Evolutionary conservation across 2,888 invertebrate genomes (phyloP).

Genomic region (Litoditis marina): DNA sequence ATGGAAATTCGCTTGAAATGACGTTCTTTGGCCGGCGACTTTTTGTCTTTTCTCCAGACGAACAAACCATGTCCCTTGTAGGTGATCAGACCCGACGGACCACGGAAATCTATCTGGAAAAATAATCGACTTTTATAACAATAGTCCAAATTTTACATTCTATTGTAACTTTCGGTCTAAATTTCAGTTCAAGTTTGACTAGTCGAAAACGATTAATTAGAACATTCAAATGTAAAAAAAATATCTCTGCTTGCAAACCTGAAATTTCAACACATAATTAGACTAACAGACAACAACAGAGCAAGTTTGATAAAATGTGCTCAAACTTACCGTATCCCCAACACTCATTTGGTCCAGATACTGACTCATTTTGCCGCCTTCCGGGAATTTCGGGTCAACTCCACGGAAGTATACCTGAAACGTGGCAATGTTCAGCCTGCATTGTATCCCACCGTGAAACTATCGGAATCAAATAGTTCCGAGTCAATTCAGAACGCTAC

Average conservation of each 20-base stretch:
- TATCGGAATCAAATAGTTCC: not conserved
- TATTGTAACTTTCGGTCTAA: too few relatives aligned
- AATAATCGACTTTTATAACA: too few relatives aligned
- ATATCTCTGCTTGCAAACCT: too few relatives aligned
- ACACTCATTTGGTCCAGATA: conserved; percentile 82
- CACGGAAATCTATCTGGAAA: conserved; percentile 87
- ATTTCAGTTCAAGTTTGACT: too few relatives aligned
- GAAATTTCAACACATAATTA: too few relatives aligned
- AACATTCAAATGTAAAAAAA: too few relatives aligned
- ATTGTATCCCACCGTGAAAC: not conserved
- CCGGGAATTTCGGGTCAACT: conserved; percentile 92
- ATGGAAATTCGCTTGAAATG: conserved; percentile 76
- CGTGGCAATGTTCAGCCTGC: not conserved
- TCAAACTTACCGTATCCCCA: conserved; percentile 74
- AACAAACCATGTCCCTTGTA: conserved; percentile 72
- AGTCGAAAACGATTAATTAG: too few relatives aligned
- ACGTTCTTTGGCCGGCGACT: conserved; percentile 73
- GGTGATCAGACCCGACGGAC: conserved; percentile 71
- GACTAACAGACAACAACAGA: too few relatives aligned
- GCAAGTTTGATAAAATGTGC: not conserved
- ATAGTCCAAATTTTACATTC: too few relatives aligned
- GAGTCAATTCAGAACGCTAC: not conserved
- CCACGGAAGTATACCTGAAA: conserved; percentile 86
- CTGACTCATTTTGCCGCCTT: conserved; percentile 89
- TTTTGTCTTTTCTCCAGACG: conserved; percentile 71